phyloP scores from a whole-genome alignment of 2,888 invertebrate genomes.

The Drosophila yooni region DNA sequence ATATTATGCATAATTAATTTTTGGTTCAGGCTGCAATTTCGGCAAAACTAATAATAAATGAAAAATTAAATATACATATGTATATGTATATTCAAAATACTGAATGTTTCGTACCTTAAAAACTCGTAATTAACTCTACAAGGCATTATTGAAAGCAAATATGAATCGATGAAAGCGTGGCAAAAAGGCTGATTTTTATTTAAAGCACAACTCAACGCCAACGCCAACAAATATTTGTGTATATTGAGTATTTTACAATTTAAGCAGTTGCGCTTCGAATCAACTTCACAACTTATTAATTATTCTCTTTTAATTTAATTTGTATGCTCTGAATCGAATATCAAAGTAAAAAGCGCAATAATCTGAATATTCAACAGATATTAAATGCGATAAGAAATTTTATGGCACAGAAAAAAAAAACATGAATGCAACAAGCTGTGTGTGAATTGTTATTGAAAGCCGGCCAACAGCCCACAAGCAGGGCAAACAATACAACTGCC shows the following conservation, averaged over 20 bases:
- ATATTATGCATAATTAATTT: conserved; percentile 7
- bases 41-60: not conserved
- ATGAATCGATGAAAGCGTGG: not conserved
- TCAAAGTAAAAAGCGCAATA: conserved; percentile 48
- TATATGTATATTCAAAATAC: no score
- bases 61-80: not conserved
- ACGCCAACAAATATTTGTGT: conserved; percentile 3
- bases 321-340: conserved; percentile 33
- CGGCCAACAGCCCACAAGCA: conserved; percentile 24
- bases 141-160: not conserved
- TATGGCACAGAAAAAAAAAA: conserved; percentile 20
- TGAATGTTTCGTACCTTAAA: no score
- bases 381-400: conserved; percentile 56
- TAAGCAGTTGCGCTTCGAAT: conserved; percentile 10
- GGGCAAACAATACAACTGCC: conserved; percentile 42
- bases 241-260: conserved; percentile 19
- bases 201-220: conserved; percentile 17
- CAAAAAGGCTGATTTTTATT: conserved; percentile 15
- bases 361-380: conserved; percentile 59
- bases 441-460: conserved; percentile 64
- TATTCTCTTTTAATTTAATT: conserved; percentile 54
- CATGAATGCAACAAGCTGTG: conserved; percentile 52
- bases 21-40: conserved; percentile 5
- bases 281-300: conserved; percentile 38
- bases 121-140: not conserved